Conservation (phyloP, 2,113 vertebrate genomes). For the Clupea harengus region DNA sequence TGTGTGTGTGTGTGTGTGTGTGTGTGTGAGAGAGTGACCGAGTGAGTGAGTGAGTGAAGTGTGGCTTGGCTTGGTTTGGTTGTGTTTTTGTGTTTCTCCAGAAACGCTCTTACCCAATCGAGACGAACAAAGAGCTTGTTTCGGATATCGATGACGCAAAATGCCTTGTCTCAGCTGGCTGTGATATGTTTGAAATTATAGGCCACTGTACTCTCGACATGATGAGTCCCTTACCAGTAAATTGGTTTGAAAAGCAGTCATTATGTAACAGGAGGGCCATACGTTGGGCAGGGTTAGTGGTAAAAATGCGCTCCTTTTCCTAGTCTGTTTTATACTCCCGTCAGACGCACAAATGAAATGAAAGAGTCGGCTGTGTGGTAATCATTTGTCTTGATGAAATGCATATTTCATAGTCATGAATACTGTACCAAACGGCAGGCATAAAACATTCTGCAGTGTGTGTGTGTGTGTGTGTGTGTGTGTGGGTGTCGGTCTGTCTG, state of each 20-base stretch:
- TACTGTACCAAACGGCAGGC: not conserved
- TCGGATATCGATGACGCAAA: conserved; percentile 37
- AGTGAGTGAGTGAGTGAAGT: too few species aligned
- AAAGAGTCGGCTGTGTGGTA: conserved; percentile 26
- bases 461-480: not conserved
- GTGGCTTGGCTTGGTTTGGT: conserved; percentile 16
- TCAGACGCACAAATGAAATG: conserved; percentile 17
- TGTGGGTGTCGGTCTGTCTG: too few species aligned
- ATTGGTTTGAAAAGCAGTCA: conserved; percentile 52
- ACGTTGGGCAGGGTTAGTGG: conserved; percentile 28
- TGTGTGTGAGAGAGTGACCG: not conserved
- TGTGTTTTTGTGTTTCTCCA: conserved; percentile 15
- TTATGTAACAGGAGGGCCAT: conserved; percentile 37
- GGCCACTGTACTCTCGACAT: conserved; percentile 42
- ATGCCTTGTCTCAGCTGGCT: conserved; percentile 38
- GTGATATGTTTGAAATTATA: conserved; percentile 55
- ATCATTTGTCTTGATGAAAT: conserved; percentile 45
- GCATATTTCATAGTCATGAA: conserved; percentile 28
- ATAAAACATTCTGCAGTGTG: not conserved
- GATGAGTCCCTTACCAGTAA: conserved; percentile 48
- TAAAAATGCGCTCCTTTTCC: conserved; percentile 16
- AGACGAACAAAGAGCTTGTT: conserved; percentile 34
- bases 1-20: not conserved
- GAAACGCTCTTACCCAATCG: conserved; percentile 42
- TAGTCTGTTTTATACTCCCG: conserved; percentile 8